Base-by-base conservation (phyloP, 2,113 vertebrate genomes). In the Apteryx owenii region DNA sequence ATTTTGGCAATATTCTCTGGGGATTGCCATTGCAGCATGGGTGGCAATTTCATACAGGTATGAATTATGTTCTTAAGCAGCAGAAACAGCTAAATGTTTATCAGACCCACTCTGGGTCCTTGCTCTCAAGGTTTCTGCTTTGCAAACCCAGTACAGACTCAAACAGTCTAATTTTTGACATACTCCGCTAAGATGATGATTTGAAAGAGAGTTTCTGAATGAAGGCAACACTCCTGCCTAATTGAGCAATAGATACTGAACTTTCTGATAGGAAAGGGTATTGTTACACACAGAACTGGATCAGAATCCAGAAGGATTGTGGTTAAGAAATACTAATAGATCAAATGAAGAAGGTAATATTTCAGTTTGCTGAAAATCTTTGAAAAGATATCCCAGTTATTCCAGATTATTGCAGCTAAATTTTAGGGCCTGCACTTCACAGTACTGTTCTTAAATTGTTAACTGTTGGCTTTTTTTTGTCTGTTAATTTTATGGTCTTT, bases 1-100 rank as follows among this genome's bases (percentile, higher is more conserved):
- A 98, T 23, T 97, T 93, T 20, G 97, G 97, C 36, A 99, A 98
- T 92, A 84, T 98, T 15, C 36, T 99, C 6, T 99, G 99, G 99
- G 99, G 99, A 22, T 96, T 99, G 68, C 96, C 99, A 4, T 8
- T 99, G 91, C 98, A 99, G 93, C 95, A 99, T 9, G 98, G 97
- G n/a, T 99, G 99, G 99, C 99, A 99, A 88, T 97, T 96, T 26
- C 91, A 2, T 23, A 98, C 99, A 98, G 99, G 99, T 99, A 98
- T 70, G 95, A 90, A 33, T 36, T 71, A 78, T 54, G n/a, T 84
- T n/a, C 8, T 94, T 93, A 64, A 46, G 2, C 2, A 80, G 3
- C 10, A 82, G 38, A 4, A 84, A 72, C 9, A 79, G 22, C 12
- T 10, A 80, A 72, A 0, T 64, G 7, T 71, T 93, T 81, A 28